Evolutionary conservation across 1,140 invertebrate genomes (phyloP), one percentile per base, ranked within the genome.

Genomic region (Calephelis nemesis): DNA sequence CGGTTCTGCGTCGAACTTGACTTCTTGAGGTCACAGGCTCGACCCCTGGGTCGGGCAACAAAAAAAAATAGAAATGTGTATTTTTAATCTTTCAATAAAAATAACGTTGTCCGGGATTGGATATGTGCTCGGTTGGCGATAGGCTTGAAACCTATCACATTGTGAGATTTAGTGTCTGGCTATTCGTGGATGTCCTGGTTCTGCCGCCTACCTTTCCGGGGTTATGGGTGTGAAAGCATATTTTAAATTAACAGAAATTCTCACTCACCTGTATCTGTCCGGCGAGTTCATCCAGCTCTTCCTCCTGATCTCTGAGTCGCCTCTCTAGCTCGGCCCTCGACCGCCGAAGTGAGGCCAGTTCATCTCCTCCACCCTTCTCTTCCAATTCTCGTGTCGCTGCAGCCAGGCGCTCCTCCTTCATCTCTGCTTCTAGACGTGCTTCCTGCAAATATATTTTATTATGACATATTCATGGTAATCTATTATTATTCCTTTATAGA

Each of bases 251-350:
- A 50, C n/a, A 19, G 39, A 9, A 63, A 47, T 62, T 6, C 49
- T 8, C 49, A 92, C 91, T 6, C 49, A 92, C 91, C 92, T 96
- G 95, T 78, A 96, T 95, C 87, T 97, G 97, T 45, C 97, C 98
- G 0, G 98, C 97, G 73, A 98, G 93, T 80, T 99, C 98, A 83
- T 99, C 98, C 39, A 99, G 91, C 83, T 99, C 98, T 87, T 99
- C 98, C 79, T 99, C 98, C 92, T 98, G 97, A 80, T 99, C 98
- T 79, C 97, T 96, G 5, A 95, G 86, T 70, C 97, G 96, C 47
- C 95, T 93, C 81, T 98, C 97, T n/a, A 98, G 92, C 63, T 98
- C 97, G 79, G 97, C 95, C 80, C 98, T 97, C 0, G 94, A 94
- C 78, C 97, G 95, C 69, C 97, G 95, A 70, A 98, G 88, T 39